Evolutionary conservation across 2,797 vertebrate genomes (phyloP), one percentile per base, ranked within the genome.

Genomic region (Gymnopithys bicolor): DNA sequence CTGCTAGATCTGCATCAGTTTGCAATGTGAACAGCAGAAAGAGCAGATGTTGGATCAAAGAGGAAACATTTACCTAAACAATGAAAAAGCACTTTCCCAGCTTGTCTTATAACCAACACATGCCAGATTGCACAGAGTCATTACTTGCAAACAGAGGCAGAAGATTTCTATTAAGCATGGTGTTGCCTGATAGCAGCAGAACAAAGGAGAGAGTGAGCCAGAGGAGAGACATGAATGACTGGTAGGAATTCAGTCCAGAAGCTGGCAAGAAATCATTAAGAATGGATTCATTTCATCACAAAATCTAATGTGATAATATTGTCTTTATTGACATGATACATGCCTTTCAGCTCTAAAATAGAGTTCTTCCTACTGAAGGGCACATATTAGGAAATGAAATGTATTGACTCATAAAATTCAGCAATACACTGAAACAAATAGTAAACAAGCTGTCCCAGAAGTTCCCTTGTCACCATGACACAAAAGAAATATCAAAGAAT

Each of bases 1-100:
- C 80, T 87, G 53, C 77, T 91, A 82, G 85, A 71, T 80, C 70
- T 74, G 64, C 91, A 84, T 77, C 63, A 73, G 51, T 93, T 87
- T 84, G 70, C 74, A 77, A 49, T 39, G 74, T 51, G 74, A 95
- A 60, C 46, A 79, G 77, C 85, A 91, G 77, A 89, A 90, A 90
- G 76, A 82, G 71, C 74, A 96, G 83, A 95, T 94, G 77, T 87
- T 77, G 80, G 87, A 94, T 93, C 89, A 95, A 95, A 91, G 91
- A 90, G 83, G 80, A 88, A 91, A 77, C 10, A 1, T 90, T 95
- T 94, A 94, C 94, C 83, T 87, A 80, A 94, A 77, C 70, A 94
- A 41, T 21, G 56, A 82, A 87, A 91, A 75, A 83, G 37, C 52
- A 64, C 30, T 76, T 63, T 78, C 27, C 15, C 35, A 75, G 80